Evolutionary conservation across 2,797 vertebrate genomes (phyloP).

Genomic region (Botia kubotai): DNA sequence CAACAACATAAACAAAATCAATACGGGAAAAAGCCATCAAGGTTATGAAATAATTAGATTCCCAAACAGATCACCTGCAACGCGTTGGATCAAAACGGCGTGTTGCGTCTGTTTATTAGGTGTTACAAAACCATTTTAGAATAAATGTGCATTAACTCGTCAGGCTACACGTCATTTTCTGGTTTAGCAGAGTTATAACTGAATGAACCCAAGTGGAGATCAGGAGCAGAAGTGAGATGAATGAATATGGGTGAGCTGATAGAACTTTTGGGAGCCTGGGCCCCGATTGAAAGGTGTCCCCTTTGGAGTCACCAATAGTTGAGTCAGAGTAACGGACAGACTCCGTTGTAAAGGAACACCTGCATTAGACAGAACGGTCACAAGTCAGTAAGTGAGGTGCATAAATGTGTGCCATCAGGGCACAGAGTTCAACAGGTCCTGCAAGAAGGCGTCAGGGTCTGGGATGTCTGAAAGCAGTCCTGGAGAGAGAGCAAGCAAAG

Average conservation of each 20-base stretch:
- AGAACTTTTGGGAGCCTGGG: slow-evolving; percentile 52
- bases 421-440: slow-evolving; percentile 93
- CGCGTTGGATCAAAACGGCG: slow-evolving; percentile 52
- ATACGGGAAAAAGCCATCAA: slow-evolving; percentile 67
- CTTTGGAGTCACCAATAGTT: slow-evolving; percentile 57
- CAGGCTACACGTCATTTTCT: slow-evolving; percentile 70
- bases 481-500: slow-evolving; percentile 65
- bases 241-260: slow-evolving; percentile 60
- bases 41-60: slow-evolving; percentile 66
- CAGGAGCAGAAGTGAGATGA: slow-evolving; percentile 59
- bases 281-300: slow-evolving; percentile 66
- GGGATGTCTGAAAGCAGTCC: slow-evolving; percentile 92
- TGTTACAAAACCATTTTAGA: slow-evolving; percentile 68
- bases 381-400: slow-evolving; percentile 51
- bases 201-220: slow-evolving; percentile 63
- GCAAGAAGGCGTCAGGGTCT: slow-evolving; percentile 92
- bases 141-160: slow-evolving; percentile 66
- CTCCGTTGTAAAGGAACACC: slow-evolving; percentile 55
- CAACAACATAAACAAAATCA: slow-evolving; percentile 49
- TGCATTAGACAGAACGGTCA: slow-evolving; percentile 50
- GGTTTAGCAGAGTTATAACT: slow-evolving; percentile 69
- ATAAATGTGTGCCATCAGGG: slow-evolving; percentile 80
- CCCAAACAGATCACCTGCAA: slow-evolving; percentile 65
- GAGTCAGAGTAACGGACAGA: slow-evolving; percentile 52
- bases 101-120: slow-evolving; percentile 63